Conservation (phyloP, 2,888 invertebrate genomes). For the Tyria jacobaeae region DNA sequence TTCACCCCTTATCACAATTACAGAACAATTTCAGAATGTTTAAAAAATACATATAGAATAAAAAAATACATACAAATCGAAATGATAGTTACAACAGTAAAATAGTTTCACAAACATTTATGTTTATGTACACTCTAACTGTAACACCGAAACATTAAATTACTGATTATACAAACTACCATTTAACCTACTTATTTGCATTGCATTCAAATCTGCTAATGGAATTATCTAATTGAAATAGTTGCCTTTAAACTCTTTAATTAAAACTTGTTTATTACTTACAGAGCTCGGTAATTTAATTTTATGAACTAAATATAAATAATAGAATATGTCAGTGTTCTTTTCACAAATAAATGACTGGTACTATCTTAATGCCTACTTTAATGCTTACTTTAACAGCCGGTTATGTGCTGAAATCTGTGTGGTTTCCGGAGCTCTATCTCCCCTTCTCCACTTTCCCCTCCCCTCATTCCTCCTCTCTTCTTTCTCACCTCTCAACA, state of each 20-base stretch:
- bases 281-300: neutral
- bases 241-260: slow-evolving; percentile 14
- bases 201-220: slow-evolving; percentile 11
- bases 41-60: too few relatives aligned
- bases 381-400: too few relatives aligned
- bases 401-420: too few relatives aligned
- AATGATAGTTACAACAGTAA: neutral
- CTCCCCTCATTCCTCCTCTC: too few relatives aligned
- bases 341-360: too few relatives aligned
- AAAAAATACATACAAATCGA: neutral
- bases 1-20: too few relatives aligned
- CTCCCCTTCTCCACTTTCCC: too few relatives aligned
- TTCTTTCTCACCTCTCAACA: too few relatives aligned
- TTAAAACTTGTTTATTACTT: neutral
- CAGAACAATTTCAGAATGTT: too few relatives aligned
- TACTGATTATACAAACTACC: slow-evolving; percentile 14
- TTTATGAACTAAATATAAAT: neutral
- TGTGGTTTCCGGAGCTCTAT: too few relatives aligned
- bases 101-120: neutral
- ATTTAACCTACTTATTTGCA: slow-evolving; percentile 14
- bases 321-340: too few relatives aligned
- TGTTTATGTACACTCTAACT: neutral
- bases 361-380: too few relatives aligned
- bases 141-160: slow-evolving; percentile 6
- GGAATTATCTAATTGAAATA: slow-evolving; percentile 7